Percentiles rank a stretch among this genome's conserved stretches.
phyloP scores from a whole-genome alignment of 2,113 vertebrate species.

The Macroglossus sobrinus region DNA sequence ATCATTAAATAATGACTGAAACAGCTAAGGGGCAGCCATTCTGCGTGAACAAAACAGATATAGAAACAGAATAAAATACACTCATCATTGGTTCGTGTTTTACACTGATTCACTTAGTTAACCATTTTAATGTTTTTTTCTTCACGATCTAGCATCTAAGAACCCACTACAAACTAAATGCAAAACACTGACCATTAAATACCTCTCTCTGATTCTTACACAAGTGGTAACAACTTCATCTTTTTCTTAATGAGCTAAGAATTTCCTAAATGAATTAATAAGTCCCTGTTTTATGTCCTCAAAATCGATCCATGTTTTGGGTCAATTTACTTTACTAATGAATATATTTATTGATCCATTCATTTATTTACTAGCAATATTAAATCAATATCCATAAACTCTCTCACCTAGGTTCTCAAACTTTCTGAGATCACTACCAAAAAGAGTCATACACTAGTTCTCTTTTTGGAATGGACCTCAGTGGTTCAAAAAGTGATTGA shows the following conservation, averaged over 20 bases:
- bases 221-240: background rate
- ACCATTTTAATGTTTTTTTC: background rate
- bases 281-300: background rate
- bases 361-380: background rate
- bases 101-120: background rate
- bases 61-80: background rate
- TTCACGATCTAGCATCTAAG: background rate
- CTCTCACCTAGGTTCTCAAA: background rate
- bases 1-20: background rate
- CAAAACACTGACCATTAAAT: background rate
- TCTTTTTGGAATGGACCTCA: background rate
- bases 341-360: background rate
- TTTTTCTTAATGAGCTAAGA: background rate
- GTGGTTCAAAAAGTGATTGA: background rate
- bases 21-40: accelerated
- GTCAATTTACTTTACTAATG: background rate
- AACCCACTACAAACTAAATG: background rate
- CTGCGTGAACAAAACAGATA: background rate
- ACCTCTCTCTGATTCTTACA: background rate
- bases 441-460: accelerated
- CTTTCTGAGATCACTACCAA: background rate
- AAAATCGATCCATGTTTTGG: background rate
- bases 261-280: background rate
- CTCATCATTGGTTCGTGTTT: accelerated
- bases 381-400: background rate